Evolutionary conservation across 2,113 vertebrate genomes (phyloP).

Genomic region (Cyprinodon variegatus): DNA sequence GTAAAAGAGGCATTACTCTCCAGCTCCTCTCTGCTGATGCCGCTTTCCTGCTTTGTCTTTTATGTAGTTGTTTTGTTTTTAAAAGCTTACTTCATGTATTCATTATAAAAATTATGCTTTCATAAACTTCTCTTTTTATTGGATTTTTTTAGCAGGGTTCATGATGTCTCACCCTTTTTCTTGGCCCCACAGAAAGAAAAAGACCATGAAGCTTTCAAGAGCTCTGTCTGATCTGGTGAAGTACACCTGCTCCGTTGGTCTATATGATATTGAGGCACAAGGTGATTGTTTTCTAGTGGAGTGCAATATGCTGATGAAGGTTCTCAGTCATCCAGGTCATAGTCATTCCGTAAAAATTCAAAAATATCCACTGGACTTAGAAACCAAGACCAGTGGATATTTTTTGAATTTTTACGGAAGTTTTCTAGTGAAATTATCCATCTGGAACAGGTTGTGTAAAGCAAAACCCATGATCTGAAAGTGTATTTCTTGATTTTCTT

Average conservation of each 20-base stretch:
- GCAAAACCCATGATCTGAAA: background rate
- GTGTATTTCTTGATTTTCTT: background rate
- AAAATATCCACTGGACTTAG: no score
- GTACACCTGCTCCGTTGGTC: slow-evolving; percentile 93
- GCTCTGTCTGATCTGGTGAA: slow-evolving; percentile 97
- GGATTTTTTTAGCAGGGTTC: background rate
- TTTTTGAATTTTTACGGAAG: no score
- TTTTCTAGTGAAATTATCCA: background rate
- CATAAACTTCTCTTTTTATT: background rate
- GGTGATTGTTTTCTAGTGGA: slow-evolving; percentile 70
- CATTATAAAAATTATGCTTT: background rate
- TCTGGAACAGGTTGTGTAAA: background rate
- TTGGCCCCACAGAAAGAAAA: slow-evolving; percentile 84
- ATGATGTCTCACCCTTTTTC: background rate
- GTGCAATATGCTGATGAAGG: no score
- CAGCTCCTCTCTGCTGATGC: no score
- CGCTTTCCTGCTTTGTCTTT: no score
- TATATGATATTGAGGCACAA: slow-evolving; percentile 89
- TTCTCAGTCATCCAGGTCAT: no score
- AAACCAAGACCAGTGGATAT: no score
- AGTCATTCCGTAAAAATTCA: no score
- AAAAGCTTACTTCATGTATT: background rate
- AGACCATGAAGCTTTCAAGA: slow-evolving; percentile 95
- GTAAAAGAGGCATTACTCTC: no score
- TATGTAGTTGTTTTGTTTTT: no score